Percentiles rank a stretch among this genome's conserved stretches.
phyloP scores from a whole-genome alignment of 2,888 invertebrate species.

The Nycteola revayana region DNA sequence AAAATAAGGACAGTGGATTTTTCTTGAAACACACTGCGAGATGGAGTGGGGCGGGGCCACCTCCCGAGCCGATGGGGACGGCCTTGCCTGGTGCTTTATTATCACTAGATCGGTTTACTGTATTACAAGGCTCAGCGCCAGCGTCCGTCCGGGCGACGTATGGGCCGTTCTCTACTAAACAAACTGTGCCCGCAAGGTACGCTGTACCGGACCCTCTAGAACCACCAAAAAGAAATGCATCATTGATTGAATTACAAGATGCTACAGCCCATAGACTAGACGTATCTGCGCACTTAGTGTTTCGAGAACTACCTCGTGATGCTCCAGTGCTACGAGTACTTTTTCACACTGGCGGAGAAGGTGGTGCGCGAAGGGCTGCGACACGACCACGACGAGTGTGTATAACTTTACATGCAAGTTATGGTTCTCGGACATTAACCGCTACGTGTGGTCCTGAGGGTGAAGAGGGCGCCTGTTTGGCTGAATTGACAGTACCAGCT shows the following conservation, averaged over 20 bases:
- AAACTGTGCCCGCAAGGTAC: conserved; percentile 94
- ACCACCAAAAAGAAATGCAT: conserved; percentile 81
- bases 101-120: conserved; percentile 93
- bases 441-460: conserved; percentile 97
- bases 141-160: conserved; percentile 95
- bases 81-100: conserved; percentile 85
- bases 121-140: conserved; percentile 94
- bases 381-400: conserved; percentile 89
- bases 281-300: conserved; percentile 97
- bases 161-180: conserved; percentile 97
- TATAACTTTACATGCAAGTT: conserved; percentile 89
- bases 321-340: conserved; percentile 95
- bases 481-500: conserved; percentile 92
- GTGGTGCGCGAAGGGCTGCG: conserved; percentile 88
- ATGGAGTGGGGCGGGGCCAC: conserved; percentile 83
- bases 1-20: conserved; percentile 95
- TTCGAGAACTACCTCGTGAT: conserved; percentile 91
- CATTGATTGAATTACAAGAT: conserved; percentile 82
- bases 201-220: conserved; percentile 93
- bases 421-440: conserved; percentile 84
- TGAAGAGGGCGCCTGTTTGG: conserved; percentile 95
- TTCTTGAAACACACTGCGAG: conserved; percentile 92
- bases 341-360: conserved; percentile 94
- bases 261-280: conserved; percentile 90
- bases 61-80: conserved; percentile 69